These are phyloP conservation scores for Argentina silus DNA, from an alignment of 2,797 vertebrate genomes.

Conservation along the genomic window DNA sequence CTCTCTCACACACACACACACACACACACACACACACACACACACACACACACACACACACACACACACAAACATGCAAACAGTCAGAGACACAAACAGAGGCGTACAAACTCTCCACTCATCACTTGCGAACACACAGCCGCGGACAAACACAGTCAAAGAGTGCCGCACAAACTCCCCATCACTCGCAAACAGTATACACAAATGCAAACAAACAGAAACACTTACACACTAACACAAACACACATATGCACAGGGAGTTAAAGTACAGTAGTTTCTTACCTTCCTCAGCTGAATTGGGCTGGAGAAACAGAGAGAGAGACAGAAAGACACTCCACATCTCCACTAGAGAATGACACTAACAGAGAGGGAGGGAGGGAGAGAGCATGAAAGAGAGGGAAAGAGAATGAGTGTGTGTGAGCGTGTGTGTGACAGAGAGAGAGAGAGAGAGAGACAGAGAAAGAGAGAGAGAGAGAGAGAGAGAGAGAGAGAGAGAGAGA, in stretches of 20 bases:
- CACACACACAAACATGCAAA: background rate
- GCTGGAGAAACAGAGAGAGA: conserved; percentile 79
- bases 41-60: conserved; percentile 10
- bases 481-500: conserved; percentile 36
- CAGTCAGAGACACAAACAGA: conserved; percentile 15
- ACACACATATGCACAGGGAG: background rate
- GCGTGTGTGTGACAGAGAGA: conserved; percentile 57
- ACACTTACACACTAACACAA: conserved; percentile 7
- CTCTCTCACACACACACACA: conserved; percentile 36
- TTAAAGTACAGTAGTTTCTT: conserved; percentile 64
- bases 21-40: conserved; percentile 18
- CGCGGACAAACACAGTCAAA: background rate
- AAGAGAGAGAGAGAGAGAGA: conserved; percentile 28
- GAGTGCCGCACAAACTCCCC: conserved; percentile 31
- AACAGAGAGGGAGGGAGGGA: conserved; percentile 67
- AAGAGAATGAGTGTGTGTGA: conserved; percentile 40
- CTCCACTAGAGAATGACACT: conserved; percentile 79
- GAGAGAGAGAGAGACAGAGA: conserved; percentile 36
- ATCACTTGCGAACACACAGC: conserved; percentile 13
- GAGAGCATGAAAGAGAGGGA: conserved; percentile 47
- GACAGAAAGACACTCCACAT: conserved; percentile 83
- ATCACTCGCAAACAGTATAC: conserved; percentile 21
- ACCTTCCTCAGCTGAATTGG: conserved; percentile 83
- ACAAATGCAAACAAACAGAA: conserved; percentile 9
- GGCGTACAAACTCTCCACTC: background rate